A percentile compares a stretch with the other conserved stretches of the same genome.
phyloP scores from a whole-genome alignment of 2,113 vertebrate genomes.

The Malurus melanocephalus region DNA sequence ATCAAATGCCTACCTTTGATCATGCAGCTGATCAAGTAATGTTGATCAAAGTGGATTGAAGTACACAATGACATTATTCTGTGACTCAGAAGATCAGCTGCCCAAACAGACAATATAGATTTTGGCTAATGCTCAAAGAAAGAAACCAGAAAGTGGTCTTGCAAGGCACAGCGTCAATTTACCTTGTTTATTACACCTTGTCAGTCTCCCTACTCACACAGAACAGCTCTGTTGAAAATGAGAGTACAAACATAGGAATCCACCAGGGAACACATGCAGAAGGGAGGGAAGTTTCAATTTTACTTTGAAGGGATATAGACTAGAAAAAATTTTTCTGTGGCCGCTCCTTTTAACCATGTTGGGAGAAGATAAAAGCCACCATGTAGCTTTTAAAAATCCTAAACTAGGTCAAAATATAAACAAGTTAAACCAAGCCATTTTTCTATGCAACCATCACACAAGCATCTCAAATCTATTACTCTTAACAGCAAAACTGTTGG shows the following conservation, averaged over 20 bases:
- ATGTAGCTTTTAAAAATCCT: neutral
- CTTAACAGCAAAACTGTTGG: neutral
- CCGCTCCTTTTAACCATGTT: neutral
- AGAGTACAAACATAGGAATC: neutral
- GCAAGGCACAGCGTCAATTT: neutral
- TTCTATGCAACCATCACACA: neutral
- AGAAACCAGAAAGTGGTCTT: neutral
- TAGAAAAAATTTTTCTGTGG: neutral
- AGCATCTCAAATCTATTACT: neutral
- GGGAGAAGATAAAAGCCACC: neutral
- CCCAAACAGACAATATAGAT: neutral
- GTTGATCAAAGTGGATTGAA: slow-evolving; percentile 28
- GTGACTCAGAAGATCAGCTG: slow-evolving; percentile 11
- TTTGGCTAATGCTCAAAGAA: neutral
- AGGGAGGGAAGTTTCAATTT: neutral
- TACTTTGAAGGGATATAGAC: neutral
- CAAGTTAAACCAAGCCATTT: neutral
- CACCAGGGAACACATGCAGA: neutral
- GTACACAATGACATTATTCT: slow-evolving; percentile 17
- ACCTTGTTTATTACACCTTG: neutral
- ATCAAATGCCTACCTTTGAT: neutral
- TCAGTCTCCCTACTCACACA: neutral
- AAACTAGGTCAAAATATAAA: neutral
- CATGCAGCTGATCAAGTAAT: neutral
- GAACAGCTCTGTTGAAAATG: neutral